Evolutionary conservation across 2,888 invertebrate genomes (phyloP).

Genomic region (Scelioninae gen. 1): DNA sequence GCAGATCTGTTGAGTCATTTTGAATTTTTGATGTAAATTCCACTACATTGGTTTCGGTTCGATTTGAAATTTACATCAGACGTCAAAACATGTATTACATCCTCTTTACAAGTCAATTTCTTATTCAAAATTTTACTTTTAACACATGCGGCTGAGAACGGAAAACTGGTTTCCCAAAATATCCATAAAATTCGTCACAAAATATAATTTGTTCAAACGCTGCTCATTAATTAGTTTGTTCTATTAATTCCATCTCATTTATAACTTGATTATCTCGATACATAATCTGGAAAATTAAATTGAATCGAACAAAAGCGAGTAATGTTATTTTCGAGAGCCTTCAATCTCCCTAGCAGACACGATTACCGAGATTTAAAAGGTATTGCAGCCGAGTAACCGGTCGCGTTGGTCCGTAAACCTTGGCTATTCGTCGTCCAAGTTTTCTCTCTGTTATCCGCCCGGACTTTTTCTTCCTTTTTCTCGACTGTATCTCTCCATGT

Average conservation of each 20-base stretch:
- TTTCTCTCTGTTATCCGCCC: slow-evolving; percentile 69
- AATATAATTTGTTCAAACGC: background rate
- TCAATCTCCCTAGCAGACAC: slow-evolving; percentile 71
- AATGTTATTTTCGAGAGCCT: slow-evolving; percentile 74
- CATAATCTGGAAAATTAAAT: slow-evolving; percentile 49
- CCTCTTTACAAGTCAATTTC: slow-evolving; percentile 3
- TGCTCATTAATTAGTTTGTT: slow-evolving; percentile 48
- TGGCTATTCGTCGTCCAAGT: slow-evolving; percentile 74
- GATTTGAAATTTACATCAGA: slow-evolving; percentile 55
- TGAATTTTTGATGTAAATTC: slow-evolving; percentile 56
- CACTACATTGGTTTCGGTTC: slow-evolving; percentile 36
- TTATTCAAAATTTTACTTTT: background rate
- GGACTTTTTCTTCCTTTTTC: slow-evolving; percentile 54
- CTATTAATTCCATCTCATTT: slow-evolving; percentile 45
- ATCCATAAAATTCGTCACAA: too few relatives aligned
- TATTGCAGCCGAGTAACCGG: slow-evolving; percentile 74
- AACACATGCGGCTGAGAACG: too few relatives aligned
- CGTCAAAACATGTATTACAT: slow-evolving; percentile 1
- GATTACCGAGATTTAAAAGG: slow-evolving; percentile 76
- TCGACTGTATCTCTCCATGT: slow-evolving; percentile 50
- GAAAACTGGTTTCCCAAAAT: too few relatives aligned
- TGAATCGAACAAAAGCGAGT: slow-evolving; percentile 63
- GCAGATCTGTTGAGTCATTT: slow-evolving; percentile 55
- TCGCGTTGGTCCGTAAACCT: slow-evolving; percentile 75
- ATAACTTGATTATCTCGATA: slow-evolving; percentile 48